A percentile compares a stretch with the other conserved stretches of the same genome.
Evolutionary conservation across 2,113 vertebrate genomes (phyloP).

Genomic region (Labeo catla): DNA sequence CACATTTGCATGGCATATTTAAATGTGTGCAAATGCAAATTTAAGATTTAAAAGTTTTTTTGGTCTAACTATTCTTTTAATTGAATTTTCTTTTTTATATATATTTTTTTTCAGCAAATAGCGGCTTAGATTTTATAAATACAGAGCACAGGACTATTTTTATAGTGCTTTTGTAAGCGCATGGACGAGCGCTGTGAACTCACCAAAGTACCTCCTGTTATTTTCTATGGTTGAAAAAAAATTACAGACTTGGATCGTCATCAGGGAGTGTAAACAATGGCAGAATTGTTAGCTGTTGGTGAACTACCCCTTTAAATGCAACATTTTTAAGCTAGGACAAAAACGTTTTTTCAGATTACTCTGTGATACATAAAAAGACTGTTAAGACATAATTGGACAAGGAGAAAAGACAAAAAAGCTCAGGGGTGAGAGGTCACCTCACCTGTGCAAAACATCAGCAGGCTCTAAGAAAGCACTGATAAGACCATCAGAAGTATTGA

Average conservation of each 20-base stretch:
- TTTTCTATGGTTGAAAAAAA: background rate
- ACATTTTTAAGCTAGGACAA: background rate
- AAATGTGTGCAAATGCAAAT: background rate
- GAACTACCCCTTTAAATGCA: background rate
- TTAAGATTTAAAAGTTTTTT: background rate
- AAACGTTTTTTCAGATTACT: background rate
- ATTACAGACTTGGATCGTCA: background rate
- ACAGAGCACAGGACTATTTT: background rate
- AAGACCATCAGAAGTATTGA: conserved; percentile 18
- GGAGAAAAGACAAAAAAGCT: background rate
- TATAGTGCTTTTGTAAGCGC: too few relatives aligned
- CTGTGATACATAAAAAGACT: background rate
- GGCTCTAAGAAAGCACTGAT: background rate
- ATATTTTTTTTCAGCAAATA: too few relatives aligned
- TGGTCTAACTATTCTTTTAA: background rate
- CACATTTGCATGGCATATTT: background rate
- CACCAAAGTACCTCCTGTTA: background rate
- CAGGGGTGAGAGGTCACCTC: background rate
- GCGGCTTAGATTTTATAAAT: background rate
- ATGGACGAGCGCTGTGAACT: background rate
- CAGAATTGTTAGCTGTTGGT: background rate
- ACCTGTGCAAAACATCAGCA: background rate
- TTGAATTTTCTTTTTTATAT: too few relatives aligned
- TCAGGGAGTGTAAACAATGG: background rate
- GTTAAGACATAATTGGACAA: background rate